Conservation (phyloP, 2,113 vertebrate genomes). For the Oryzias javanicus region DNA sequence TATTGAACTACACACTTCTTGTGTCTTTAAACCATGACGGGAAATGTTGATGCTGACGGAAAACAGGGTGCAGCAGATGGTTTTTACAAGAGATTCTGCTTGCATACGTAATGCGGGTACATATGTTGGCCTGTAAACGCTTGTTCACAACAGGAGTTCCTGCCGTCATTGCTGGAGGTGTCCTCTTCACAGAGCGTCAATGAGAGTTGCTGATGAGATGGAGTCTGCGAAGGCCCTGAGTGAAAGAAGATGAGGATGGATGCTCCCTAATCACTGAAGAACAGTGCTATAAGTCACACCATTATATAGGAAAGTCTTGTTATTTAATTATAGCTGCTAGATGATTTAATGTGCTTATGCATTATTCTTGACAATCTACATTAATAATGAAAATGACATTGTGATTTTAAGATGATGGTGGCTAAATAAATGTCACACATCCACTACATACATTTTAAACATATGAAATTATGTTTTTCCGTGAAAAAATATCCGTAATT, state of each 20-base stretch:
- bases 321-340: not conserved
- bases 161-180: constrained; percentile 56
- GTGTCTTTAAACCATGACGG: constrained; percentile 34
- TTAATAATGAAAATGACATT: not conserved
- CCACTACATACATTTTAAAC: too few relatives aligned
- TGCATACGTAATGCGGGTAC: constrained; percentile 32
- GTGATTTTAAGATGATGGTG: too few relatives aligned
- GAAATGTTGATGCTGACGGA: constrained; percentile 27
- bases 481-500: too few relatives aligned
- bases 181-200: constrained; percentile 54
- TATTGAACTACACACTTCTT: not conserved
- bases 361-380: not conserved
- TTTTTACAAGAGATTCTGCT: constrained; percentile 17
- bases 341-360: not conserved
- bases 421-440: too few relatives aligned
- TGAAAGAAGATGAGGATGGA: constrained; percentile 26
- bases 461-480: too few relatives aligned
- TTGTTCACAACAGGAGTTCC: constrained; percentile 51
- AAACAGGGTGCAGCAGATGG: constrained; percentile 20
- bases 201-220: constrained; percentile 59
- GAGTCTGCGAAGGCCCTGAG: constrained; percentile 16
- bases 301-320: constrained; percentile 13
- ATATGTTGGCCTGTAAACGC: constrained; percentile 49
- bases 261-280: constrained; percentile 29
- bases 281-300: constrained; percentile 9